Base-by-base conservation (phyloP, 2,888 invertebrate genomes). In the Drosophila acutilabella region DNA sequence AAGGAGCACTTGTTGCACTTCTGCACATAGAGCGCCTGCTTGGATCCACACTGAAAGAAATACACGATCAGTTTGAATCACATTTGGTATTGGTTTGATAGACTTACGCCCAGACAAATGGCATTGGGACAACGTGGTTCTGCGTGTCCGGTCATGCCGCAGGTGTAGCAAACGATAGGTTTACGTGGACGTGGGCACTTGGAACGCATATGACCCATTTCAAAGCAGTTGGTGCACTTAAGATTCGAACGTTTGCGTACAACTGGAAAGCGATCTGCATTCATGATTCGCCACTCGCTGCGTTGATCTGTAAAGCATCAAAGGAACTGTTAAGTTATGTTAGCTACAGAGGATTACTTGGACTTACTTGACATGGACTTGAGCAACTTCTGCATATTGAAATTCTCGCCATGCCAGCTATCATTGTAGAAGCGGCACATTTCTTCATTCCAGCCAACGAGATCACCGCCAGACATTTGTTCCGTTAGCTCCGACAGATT, bases 81-180 rank as follows among this genome's bases (percentile, higher is more conserved):
- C 10, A 8, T 4, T 30, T 13, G 4, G 11, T 14, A 10, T 13
- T 6, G 30, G 8, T 13, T 16, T 8, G 6, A 7, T 13, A 5
- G 1, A 42, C 93, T 93, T 93, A 96, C 96, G 87, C 95, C 95
- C 64, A 95, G 93, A 81, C 96, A 96, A 78, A 95, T 94, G 81
- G 94, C 95, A 64, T 94, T 93, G 0, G 96, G 96, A 90, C 96
- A 96, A 41, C 95, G 93, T 0, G 94, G 93, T 78, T 95, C 95
- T 18, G 90, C 91, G 89, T 96, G 96, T 0, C 95, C 96, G 0
- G 88, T 83, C 6, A 89, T 89, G n/a, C 96, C 96, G 81, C 96
- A 96, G 93, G 96, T 94, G 82, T 93, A 93, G 90, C 96, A 96
- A 18, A 93, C 92, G 0, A 93, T 91, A 2, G 93, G 93, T 81